These are phyloP conservation scores for Xestia xanthographa DNA, from an alignment of 2,888 invertebrate species.

Conservation along the genomic window DNA sequence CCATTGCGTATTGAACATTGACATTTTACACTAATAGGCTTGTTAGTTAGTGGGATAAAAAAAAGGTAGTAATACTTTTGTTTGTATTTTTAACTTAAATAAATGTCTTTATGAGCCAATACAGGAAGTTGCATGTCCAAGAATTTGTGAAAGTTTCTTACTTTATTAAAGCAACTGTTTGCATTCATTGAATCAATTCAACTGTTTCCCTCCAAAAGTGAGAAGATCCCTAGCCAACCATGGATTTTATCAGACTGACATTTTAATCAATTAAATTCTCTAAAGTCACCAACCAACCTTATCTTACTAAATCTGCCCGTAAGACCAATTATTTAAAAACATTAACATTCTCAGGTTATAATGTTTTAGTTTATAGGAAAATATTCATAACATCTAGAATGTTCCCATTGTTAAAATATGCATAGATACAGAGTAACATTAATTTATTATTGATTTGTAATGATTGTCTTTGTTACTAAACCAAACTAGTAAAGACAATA, in stretches of 20 bases:
- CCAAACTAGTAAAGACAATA: background rate
- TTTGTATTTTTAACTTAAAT: too few relatives aligned
- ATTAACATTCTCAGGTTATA: constrained; percentile 13
- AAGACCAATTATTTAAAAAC: constrained; percentile 10
- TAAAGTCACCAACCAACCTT: background rate
- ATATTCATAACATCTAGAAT: constrained; percentile 13
- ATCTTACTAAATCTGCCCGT: constrained; percentile 4
- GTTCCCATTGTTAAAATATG: background rate
- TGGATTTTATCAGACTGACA: background rate
- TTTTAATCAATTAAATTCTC: background rate
- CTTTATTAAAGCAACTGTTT: background rate
- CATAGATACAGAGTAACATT: background rate
- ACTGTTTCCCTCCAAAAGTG: background rate
- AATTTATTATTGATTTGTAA: constrained; percentile 28
- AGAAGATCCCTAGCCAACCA: background rate
- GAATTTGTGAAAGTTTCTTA: background rate
- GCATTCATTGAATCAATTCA: constrained; percentile 2
- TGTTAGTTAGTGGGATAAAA: too few relatives aligned
- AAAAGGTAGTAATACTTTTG: too few relatives aligned
- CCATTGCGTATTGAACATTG: background rate
- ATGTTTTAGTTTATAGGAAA: constrained; percentile 1
- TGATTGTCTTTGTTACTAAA: constrained; percentile 37
- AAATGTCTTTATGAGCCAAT: background rate
- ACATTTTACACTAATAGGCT: background rate
- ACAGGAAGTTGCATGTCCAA: background rate